Evolutionary conservation across 2,888 invertebrate genomes (phyloP), one percentile per base, ranked within the genome.

Genomic region (Dasysyrphus albostriatus): DNA sequence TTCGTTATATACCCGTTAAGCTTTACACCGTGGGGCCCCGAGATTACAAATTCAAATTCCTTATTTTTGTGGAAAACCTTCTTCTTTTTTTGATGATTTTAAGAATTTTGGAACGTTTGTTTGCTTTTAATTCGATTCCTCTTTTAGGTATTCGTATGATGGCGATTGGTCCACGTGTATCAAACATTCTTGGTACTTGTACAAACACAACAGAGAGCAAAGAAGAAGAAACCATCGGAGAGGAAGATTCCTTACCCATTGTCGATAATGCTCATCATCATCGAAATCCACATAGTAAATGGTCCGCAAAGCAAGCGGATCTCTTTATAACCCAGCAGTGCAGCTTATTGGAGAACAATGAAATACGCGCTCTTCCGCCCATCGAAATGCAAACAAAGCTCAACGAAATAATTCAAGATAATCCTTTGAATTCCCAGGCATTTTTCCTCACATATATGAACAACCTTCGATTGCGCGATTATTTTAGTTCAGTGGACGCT

Each of bases 371-470:
- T 0, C 92, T 98, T 88, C 93, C 95, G 3, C 96, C 98, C 0
- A 94, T 94, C 82, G 95, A 96, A 89, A 93, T 98, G 82, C 97
- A 98, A 91, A 94, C 94, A 3, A 91, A 91, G 81, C 89, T 93
- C 3, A 91, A 91, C 70, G 92, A 93, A 88, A 93, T 93, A 24
- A 91, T 92, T 12, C 90, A 92, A 70, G 93, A 93, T 67, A 91
- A 92, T 79, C 93, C 93, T 0, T 76, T 92, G 0, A 90, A 90
- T 65, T 90, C 92, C 0, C 92, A 92, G 47, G 91, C 93, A 3
- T 97, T 98, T 93, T 98, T 97, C 91, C 94, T 98, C 51, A 97
- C 97, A 90, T 98, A 97, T 91, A 93, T 98, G 91, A 98, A 98
- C 92, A 97, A 96, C 90, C 93, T 98, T 83, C 94, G 98, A 29